A percentile compares a stretch with the other conserved stretches of the same genome.
phyloP scores from a whole-genome alignment of 2,113 vertebrate species.

The Protomyctophum bolini region DNA sequence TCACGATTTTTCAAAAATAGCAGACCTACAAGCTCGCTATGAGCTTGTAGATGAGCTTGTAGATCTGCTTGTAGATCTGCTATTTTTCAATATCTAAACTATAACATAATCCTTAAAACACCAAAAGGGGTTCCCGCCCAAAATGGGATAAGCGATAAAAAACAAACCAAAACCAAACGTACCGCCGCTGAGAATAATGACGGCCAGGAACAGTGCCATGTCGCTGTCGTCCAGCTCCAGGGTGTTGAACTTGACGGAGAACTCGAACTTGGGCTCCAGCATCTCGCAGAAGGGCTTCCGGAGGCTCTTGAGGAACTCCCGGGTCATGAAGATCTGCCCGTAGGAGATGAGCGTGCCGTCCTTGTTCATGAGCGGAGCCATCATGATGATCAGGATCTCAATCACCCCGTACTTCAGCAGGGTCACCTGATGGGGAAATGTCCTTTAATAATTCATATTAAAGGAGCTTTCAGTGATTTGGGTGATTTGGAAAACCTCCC shows the following conservation, averaged over 20 bases:
- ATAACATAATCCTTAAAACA: too few relatives aligned
- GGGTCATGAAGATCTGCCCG: slow-evolving; percentile 97
- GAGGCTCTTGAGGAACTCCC: slow-evolving; percentile 97
- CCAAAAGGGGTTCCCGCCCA: too few relatives aligned
- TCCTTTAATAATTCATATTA: background rate
- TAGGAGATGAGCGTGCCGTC: slow-evolving; percentile 95
- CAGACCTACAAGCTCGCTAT: too few relatives aligned
- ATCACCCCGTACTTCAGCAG: slow-evolving; percentile 97
- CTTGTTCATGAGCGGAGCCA: slow-evolving; percentile 98
- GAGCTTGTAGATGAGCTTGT: too few relatives aligned
- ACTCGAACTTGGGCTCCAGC: slow-evolving; percentile 99
- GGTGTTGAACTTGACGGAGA: slow-evolving; percentile 96
- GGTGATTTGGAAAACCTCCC: too few relatives aligned
- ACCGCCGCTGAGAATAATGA: slow-evolving; percentile 98
- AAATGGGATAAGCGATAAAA: too few relatives aligned
- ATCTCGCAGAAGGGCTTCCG: slow-evolving; percentile 95
- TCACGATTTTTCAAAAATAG: too few relatives aligned
- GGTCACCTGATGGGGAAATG: slow-evolving; percentile 78
- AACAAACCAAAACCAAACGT: slow-evolving; percentile 45
- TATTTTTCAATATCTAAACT: too few relatives aligned
- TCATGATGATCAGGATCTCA: slow-evolving; percentile 95
- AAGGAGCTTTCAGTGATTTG: background rate
- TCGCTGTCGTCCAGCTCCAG: slow-evolving; percentile 98
- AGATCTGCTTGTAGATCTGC: too few relatives aligned
- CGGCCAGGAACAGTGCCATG: slow-evolving; percentile 96